Base-by-base conservation (phyloP, 2,888 invertebrate species). In the Choreutis nemorana region DNA sequence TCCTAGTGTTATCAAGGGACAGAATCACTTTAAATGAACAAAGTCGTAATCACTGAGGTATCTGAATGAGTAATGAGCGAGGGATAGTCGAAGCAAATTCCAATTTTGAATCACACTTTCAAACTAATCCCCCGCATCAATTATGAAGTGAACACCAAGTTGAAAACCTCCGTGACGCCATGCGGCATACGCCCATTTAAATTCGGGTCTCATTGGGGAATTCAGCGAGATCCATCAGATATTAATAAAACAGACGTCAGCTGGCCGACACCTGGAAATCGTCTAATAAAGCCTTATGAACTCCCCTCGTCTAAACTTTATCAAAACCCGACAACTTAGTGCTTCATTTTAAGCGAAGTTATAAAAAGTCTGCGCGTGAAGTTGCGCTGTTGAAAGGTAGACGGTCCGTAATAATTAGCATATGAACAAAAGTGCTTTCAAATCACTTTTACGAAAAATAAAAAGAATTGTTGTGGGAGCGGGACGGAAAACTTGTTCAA, bases 261-360 rank as follows among this genome's bases (percentile, higher is more conserved):
- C 61, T 68, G 66, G 44, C 60, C 53, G 49, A 55, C 65, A 70
- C 66, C 71, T 67, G 68, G 55, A 59, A 61, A 62, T 64, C 55
- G 51, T 52, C 60, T 64, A 67, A 70, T 71, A 70, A 67, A 67
- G 64, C 55, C 60, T 70, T 67, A 68, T 67, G 57, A 71, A 64
- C 63, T 67, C 61, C 41, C 57, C 60, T 64, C 62, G 66, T 58
- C 63, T 55, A 68, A 67, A 68, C 48, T 62, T 63, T 58, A 48
- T 42, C 39, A 37, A 42, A 48, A 56, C 48, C 54, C 48, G 43
- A 53, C 50, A 50, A 41, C 48, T 48, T n/a, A n/a, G n/a, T n/a
- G n/a, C n/a, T 51, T 52, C 45, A 49, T 48, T 45, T 47, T 32
- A 28, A 37, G 36, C 29, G 41, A 45, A 48, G 44, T 50, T 44